Conservation (phyloP, 53 echinoderm and acorn worm genomes). For the Mesocentrotus franciscanus region DNA sequence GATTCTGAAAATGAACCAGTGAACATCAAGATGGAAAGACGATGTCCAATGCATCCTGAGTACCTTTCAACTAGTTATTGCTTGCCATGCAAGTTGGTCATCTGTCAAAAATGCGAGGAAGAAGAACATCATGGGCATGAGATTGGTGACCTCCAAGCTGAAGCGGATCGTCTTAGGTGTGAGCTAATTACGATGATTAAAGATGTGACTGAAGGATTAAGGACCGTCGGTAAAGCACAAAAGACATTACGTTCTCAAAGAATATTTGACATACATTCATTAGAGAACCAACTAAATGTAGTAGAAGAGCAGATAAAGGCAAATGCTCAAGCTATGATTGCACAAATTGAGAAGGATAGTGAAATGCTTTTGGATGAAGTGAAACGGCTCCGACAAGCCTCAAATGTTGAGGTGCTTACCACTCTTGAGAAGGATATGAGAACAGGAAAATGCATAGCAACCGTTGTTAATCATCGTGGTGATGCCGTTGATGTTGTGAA, state of each 20-base stretch:
- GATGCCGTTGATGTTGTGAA: constrained; percentile 23
- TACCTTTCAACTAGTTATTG: background rate
- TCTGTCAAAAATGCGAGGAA: background rate
- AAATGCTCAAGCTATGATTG: constrained; percentile 6
- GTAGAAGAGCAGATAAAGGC: constrained; percentile 13
- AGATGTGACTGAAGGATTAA: background rate
- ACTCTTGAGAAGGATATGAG: background rate
- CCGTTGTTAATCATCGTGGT: background rate
- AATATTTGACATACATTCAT: background rate
- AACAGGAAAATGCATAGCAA: background rate
- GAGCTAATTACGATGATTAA: background rate
- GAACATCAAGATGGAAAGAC: constrained; percentile 1
- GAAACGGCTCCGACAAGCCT: background rate
- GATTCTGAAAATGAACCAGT: background rate
- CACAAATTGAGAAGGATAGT: constrained; percentile 1
- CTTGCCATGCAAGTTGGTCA: background rate
- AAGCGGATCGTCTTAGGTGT: background rate
- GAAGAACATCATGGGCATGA: constrained; percentile 52
- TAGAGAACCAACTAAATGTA: constrained; percentile 21
- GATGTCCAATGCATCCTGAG: background rate
- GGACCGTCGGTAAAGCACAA: background rate
- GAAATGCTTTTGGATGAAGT: constrained; percentile 17
- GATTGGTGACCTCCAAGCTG: background rate
- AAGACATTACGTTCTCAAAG: background rate
- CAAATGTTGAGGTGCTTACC: background rate